Percentiles rank a stretch among this genome's conserved stretches.
phyloP scores from a whole-genome alignment of 2,797 vertebrate genomes.

The Florisuga fusca region DNA sequence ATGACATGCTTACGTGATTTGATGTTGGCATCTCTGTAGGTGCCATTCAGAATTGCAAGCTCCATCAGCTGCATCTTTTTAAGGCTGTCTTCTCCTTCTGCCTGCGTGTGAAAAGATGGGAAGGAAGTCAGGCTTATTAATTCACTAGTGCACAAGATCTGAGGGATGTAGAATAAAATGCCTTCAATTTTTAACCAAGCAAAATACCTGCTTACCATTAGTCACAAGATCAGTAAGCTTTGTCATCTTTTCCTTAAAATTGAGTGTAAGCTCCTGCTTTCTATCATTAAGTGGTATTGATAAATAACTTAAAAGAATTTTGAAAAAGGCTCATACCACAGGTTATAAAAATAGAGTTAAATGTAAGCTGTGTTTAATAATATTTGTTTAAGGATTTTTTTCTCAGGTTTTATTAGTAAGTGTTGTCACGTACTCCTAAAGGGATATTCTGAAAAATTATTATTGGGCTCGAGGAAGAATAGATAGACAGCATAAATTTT shows the following conservation, averaged over 20 bases:
- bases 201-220: neutral
- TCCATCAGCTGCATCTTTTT: constrained; percentile 99
- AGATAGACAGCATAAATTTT: neutral
- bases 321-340: neutral
- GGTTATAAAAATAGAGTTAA: neutral
- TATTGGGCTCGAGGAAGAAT: neutral
- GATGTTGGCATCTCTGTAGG: constrained; percentile 98
- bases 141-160: neutral
- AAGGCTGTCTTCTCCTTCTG: constrained; percentile 98
- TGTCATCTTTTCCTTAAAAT: neutral
- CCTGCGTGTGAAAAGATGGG: constrained; percentile 77
- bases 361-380: neutral
- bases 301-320: neutral
- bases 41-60: constrained; percentile 98
- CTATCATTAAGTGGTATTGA: neutral
- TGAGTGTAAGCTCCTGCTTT: neutral
- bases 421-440: fast-evolving
- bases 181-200: neutral
- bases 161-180: neutral
- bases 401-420: neutral
- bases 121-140: neutral
- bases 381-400: neutral
- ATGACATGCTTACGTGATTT: constrained; percentile 94
- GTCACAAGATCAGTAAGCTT: neutral
- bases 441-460: neutral